Percentiles rank a stretch among this genome's conserved stretches.
Conservation (phyloP, 2,888 invertebrate genomes). For the Omphaloscelis lunosa region DNA sequence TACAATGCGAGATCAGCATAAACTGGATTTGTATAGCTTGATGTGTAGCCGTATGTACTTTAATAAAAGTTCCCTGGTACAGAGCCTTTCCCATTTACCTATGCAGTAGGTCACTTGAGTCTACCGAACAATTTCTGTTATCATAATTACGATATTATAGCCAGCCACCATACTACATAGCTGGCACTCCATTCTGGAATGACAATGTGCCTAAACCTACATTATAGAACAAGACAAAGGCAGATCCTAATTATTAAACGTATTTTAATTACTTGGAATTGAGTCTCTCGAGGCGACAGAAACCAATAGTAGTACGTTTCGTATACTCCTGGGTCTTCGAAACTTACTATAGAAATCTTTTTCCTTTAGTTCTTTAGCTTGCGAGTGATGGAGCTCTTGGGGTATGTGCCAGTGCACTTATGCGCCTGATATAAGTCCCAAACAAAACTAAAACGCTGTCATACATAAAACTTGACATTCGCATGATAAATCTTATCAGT, state of each 20-base stretch:
- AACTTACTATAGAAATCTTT: too few relatives aligned
- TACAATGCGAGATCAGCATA: too few relatives aligned
- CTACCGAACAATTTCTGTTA: neutral
- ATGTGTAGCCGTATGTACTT: too few relatives aligned
- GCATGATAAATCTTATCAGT: conserved; percentile 54
- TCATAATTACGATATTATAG: neutral
- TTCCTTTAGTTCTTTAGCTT: too few relatives aligned
- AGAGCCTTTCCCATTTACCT: neutral
- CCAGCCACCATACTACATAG: neutral
- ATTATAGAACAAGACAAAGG: neutral
- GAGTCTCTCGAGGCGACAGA: too few relatives aligned
- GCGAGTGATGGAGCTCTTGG: neutral
- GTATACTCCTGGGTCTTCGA: too few relatives aligned
- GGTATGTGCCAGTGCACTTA: too few relatives aligned
- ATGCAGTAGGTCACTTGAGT: conserved; percentile 10
- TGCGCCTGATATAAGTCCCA: neutral
- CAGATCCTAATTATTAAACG: neutral
- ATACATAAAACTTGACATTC: conserved; percentile 55
- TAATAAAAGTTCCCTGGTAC: neutral
- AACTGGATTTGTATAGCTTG: too few relatives aligned
- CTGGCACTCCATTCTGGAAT: neutral
- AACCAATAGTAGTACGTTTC: too few relatives aligned
- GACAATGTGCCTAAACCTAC: neutral
- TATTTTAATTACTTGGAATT: neutral
- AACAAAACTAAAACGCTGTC: conserved; percentile 21